These are phyloP conservation scores for Notiomystis cincta DNA, from an alignment of 2,113 vertebrate genomes.

Conservation along the genomic window DNA sequence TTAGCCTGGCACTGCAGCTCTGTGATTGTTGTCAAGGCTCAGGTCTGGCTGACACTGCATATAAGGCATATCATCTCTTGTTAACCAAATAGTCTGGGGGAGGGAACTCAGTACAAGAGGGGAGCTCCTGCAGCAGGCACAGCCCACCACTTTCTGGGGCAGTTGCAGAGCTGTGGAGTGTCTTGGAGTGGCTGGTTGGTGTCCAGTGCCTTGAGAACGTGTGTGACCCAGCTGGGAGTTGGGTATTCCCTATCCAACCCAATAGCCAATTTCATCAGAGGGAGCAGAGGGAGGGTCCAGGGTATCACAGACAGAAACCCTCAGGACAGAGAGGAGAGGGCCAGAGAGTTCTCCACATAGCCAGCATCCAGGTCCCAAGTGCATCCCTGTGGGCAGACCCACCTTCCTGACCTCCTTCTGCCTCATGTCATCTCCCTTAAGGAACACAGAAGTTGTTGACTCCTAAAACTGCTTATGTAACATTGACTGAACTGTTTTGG, in stretches of 20 bases:
- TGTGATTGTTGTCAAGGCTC: too few species aligned
- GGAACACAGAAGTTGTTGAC: fast-evolving
- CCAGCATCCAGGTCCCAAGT: neutral
- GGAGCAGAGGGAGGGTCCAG: neutral
- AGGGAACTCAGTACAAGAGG: fast-evolving
- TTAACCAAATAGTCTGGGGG: neutral
- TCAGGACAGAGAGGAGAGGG: neutral
- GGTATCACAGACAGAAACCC: neutral
- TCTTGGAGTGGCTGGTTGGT: fast-evolving
- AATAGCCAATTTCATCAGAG: too few species aligned
- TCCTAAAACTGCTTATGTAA: neutral
- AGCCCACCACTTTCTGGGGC: neutral
- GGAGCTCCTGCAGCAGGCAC: neutral
- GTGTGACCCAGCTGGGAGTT: fast-evolving
- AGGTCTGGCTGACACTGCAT: neutral
- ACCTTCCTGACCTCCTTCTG: neutral
- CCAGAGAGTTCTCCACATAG: neutral
- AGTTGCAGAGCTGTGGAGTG: neutral
- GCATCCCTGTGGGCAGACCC: neutral
- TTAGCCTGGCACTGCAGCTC: neutral
- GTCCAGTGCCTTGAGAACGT: too few species aligned
- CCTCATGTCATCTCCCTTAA: fast-evolving
- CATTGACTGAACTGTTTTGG: neutral
- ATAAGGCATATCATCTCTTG: neutral
- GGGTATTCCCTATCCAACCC: neutral